Conservation (phyloP, 1,140 invertebrate species). For the Druon quercuslanigerum region DNA sequence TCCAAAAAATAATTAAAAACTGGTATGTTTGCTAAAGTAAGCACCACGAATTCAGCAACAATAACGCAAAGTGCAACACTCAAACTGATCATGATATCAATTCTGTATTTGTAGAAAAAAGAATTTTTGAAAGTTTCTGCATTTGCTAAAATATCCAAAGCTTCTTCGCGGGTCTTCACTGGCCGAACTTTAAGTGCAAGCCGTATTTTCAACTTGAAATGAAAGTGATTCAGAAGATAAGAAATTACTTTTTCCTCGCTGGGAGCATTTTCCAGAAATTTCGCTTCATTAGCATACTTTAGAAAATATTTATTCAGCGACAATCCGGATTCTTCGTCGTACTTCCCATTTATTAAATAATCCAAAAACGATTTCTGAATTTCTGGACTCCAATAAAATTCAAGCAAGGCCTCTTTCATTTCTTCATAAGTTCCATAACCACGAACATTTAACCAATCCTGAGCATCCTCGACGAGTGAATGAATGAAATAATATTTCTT, state of each 20-base stretch:
- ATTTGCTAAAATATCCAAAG: constrained; percentile 1
- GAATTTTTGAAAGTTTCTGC: not conserved
- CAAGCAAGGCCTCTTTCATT: not conserved
- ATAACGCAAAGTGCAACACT: too few species aligned
- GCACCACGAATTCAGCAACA: too few species aligned
- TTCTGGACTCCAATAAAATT: constrained; percentile 22
- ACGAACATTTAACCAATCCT: not conserved
- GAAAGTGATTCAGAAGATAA: constrained; percentile 4
- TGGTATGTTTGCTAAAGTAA: too few species aligned
- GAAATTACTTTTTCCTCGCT: constrained; percentile 5
- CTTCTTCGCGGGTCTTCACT: not conserved
- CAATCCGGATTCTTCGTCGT: not conserved
- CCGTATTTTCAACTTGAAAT: not conserved
- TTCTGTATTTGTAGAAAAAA: too few species aligned
- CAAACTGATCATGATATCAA: too few species aligned
- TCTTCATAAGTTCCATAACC: constrained; percentile 7
- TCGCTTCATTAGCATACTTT: constrained; percentile 3
- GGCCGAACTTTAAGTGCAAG: not conserved
- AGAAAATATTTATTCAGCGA: constrained; percentile 10
- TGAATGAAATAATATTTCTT: not conserved
- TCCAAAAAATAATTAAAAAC: too few species aligned
- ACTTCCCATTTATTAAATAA: not conserved
- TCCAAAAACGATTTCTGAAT: not conserved
- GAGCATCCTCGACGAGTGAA: constrained; percentile 7
- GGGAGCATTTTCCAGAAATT: not conserved